Conservation (phyloP, 2,888 invertebrate species). For the Drosophila leonis region DNA sequence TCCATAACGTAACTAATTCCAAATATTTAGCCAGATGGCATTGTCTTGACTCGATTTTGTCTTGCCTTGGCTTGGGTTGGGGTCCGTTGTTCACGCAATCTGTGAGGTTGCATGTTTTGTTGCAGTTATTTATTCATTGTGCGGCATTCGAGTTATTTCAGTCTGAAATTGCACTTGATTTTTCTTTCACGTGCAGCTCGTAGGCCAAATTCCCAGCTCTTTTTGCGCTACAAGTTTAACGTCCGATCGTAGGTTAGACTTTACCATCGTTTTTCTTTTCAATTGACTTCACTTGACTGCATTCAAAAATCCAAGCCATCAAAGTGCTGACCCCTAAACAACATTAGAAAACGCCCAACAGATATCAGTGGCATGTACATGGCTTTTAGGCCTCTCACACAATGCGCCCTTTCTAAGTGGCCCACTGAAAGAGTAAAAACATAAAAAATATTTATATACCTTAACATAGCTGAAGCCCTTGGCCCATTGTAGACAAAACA, state of each 20-base stretch:
- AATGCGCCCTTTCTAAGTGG: conserved; percentile 49
- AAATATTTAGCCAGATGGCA: conserved; percentile 59
- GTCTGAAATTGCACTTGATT: conserved; percentile 66
- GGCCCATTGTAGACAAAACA: conserved; percentile 57
- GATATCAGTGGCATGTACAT: conserved; percentile 11
- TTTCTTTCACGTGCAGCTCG: conserved; percentile 52
- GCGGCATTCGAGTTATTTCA: conserved; percentile 66
- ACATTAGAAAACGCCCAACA: neutral
- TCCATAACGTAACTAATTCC: conserved; percentile 58
- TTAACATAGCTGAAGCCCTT: conserved; percentile 1
- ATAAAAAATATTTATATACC: neutral
- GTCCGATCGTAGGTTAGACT: conserved; percentile 54
- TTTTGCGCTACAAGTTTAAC: conserved; percentile 67
- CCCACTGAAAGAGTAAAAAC: neutral
- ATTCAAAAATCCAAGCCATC: neutral
- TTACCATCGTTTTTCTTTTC: conserved; percentile 33
- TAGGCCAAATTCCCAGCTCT: conserved; percentile 66
- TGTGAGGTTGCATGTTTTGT: conserved; percentile 66
- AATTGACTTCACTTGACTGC: conserved; percentile 49
- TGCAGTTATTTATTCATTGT: conserved; percentile 71
- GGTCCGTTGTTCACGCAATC: conserved; percentile 66
- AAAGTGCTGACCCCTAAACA: neutral
- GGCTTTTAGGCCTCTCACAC: conserved; percentile 2
- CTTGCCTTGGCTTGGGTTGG: neutral
- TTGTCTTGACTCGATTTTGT: conserved; percentile 35